Conservation (phyloP, 1,140 invertebrate genomes). For the Drosophila auraria region DNA sequence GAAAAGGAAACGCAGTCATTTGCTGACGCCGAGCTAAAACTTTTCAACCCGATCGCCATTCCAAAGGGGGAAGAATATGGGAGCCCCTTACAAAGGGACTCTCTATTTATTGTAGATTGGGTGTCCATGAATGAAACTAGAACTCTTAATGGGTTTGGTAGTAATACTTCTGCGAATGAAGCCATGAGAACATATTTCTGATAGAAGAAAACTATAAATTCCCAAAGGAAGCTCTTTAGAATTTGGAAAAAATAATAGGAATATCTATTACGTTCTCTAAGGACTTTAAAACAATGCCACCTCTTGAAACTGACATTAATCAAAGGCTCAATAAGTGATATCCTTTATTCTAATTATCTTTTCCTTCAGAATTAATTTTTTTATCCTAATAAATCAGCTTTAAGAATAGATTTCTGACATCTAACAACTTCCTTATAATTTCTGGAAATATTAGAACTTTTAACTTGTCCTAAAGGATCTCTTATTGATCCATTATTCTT, state of each 20-base stretch:
- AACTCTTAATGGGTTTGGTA: not conserved
- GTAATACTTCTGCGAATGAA: not conserved
- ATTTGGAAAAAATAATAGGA: no score
- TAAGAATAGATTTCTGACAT: no score
- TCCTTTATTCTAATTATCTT: no score
- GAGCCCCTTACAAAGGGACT: slow-evolving; percentile 14
- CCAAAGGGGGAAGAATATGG: slow-evolving; percentile 5
- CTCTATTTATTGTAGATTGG: slow-evolving; percentile 12
- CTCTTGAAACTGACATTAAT: no score
- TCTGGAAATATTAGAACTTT: not conserved
- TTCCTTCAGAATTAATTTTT: no score
- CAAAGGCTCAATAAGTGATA: no score
- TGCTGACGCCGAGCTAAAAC: slow-evolving; percentile 45
- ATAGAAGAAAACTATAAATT: not conserved
- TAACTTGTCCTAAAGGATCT: not conserved
- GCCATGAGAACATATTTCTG: not conserved
- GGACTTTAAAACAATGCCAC: no score
- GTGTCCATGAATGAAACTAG: slow-evolving; percentile 30
- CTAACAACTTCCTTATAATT: not conserved
- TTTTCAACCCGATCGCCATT: slow-evolving; percentile 44
- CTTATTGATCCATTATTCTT: slow-evolving; percentile 12
- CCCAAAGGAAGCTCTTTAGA: not conserved
- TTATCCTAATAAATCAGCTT: no score
- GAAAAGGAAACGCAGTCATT: slow-evolving; percentile 50
- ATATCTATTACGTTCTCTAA: no score